Conservation (phyloP, 2,113 vertebrate genomes). For the Oncorhynchus tshawytscha region DNA sequence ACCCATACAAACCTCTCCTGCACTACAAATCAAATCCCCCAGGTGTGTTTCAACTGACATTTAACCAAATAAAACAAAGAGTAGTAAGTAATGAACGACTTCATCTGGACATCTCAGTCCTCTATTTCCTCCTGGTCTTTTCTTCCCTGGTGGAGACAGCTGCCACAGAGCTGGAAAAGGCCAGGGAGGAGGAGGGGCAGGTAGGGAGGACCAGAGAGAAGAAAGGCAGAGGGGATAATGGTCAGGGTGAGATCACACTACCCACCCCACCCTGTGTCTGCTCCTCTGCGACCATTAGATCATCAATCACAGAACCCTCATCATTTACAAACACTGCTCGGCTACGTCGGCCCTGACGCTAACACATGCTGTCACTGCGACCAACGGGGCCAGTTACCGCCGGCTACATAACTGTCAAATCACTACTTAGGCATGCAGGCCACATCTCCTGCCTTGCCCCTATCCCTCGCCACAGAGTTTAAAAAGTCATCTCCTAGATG, state of each 20-base stretch:
- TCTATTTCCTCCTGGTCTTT: constrained; percentile 10
- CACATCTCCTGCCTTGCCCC: constrained; percentile 51
- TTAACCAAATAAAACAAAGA: constrained; percentile 21
- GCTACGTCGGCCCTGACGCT: constrained; percentile 68
- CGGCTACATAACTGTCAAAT: constrained; percentile 74
- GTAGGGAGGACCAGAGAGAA: constrained; percentile 21
- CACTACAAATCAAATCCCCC: constrained; percentile 4
- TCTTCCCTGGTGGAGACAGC: constrained; percentile 26
- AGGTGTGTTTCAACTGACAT: constrained; percentile 16
- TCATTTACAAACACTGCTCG: constrained; percentile 72
- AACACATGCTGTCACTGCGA: constrained; percentile 70
- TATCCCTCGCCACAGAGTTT: constrained; percentile 55
- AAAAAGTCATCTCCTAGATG: constrained; percentile 55
- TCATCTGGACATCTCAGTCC: not conserved
- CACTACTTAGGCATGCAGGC: constrained; percentile 66
- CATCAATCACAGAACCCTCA: constrained; percentile 82
- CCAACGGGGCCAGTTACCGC: constrained; percentile 65
- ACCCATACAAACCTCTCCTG: constrained; percentile 9
- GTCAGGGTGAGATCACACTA: constrained; percentile 45
- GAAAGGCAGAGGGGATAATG: constrained; percentile 18
- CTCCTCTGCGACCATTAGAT: constrained; percentile 69
- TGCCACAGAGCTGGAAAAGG: constrained; percentile 38
- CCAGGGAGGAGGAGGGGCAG: constrained; percentile 17
- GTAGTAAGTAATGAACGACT: not conserved
- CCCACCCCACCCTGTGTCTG: constrained; percentile 42